A percentile compares a stretch with the other conserved stretches of the same genome.
phyloP scores from a whole-genome alignment of 2,888 invertebrate species.

The Chesias legatella region DNA sequence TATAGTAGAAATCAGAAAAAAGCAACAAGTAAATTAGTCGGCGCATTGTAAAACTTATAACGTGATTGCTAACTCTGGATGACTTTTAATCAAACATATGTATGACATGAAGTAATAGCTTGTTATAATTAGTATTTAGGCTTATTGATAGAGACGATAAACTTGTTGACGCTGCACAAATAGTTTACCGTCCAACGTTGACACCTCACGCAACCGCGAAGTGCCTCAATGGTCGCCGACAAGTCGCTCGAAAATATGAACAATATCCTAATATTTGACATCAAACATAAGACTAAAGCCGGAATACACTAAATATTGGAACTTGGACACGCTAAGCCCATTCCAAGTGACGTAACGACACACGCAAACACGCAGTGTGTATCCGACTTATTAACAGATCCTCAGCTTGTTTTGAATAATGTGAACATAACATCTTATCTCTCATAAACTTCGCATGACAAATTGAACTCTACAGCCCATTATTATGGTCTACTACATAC shows the following conservation, averaged over 20 bases:
- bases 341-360: slow-evolving; percentile 73
- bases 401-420: slow-evolving; percentile 43
- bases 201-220: slow-evolving; percentile 63
- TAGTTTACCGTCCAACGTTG: slow-evolving; percentile 43
- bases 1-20: too few species aligned
- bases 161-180: slow-evolving; percentile 22
- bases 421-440: slow-evolving; percentile 31
- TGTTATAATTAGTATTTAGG: not conserved
- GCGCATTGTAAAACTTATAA: too few species aligned
- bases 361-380: slow-evolving; percentile 69
- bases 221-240: slow-evolving; percentile 53
- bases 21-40: too few species aligned
- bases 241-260: slow-evolving; percentile 57
- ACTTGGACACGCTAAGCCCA: slow-evolving; percentile 68
- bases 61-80: too few species aligned
- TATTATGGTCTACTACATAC: slow-evolving; percentile 23
- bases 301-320: slow-evolving; percentile 73
- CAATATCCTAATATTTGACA: slow-evolving; percentile 71
- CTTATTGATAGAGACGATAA: slow-evolving; percentile 8
- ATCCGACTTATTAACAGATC: slow-evolving; percentile 72
- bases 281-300: slow-evolving; percentile 71
- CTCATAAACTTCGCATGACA: not conserved
- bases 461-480: slow-evolving; percentile 28
- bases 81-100: too few species aligned
- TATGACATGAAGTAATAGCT: not conserved